Base-by-base conservation (phyloP, 2,888 invertebrate genomes). In the Papilio demoleus region DNA sequence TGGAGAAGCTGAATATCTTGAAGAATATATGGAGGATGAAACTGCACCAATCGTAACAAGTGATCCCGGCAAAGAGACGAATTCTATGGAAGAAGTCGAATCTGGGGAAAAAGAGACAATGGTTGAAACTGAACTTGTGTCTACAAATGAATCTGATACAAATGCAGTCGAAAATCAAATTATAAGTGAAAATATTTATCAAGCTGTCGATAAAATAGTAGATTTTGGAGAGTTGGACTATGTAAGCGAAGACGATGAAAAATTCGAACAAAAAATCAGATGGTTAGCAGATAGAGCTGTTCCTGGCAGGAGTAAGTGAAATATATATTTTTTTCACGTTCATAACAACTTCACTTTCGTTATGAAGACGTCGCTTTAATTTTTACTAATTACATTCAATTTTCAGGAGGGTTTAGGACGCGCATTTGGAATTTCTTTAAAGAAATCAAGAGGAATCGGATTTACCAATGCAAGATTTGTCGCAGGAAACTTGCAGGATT, bases 351-450 rank as follows among this genome's bases (percentile, higher is more conserved):
- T 42, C 2, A 19, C 22, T 8, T 40, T 40, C 27, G 17, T 36
- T 42, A 11, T n/a, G n/a, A 31, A 22, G 14, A 14, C 14, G 1
- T 38, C n/a, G 19, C 14, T 24, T 27, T 22, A 27, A n/a, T 40
- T n/a, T 38, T 40, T 27, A 45, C 1, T 17, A 47, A 31, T 27
- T 12, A 67, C 22, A 38, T 56, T 47, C 5, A 38, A 59, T 8
- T 70, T 70, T 31, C 63, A 70, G 70, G 34, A 42, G 53, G n/a
- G 34, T 50, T 50, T 6, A 65, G 42, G n/a, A 62, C 67, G 4
- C 66, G 71, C 24, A 31, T 65, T 17, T 71, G 71, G 71, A 71
- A 70, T 58, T 71, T 71, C 58, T 67, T 63, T 42, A 68, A 40
- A 11, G 11, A 19, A 31, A 40, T 63, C 9, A 24, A 45, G 31